Evolutionary conservation across 2,888 invertebrate species (phyloP).

Genomic region (Mythimna albipuncta): DNA sequence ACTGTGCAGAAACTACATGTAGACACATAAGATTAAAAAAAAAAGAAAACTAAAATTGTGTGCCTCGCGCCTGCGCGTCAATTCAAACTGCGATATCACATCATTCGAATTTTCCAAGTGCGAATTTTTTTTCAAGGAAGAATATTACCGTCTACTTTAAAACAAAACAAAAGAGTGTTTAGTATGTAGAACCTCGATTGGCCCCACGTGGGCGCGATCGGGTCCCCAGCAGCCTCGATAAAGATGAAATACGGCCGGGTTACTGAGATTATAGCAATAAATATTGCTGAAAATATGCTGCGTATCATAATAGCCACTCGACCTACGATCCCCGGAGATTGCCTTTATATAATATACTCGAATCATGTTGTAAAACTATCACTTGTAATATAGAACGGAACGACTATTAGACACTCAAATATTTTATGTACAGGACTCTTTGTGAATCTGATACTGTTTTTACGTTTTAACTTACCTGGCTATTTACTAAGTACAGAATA

Average conservation of each 20-base stretch:
- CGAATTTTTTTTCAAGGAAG: slow-evolving; percentile 11
- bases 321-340: slow-evolving; percentile 66
- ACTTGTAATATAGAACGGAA: slow-evolving; percentile 35
- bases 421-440: slow-evolving; percentile 40
- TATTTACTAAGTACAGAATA: not conserved
- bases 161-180: slow-evolving; percentile 42
- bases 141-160: not conserved
- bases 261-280: slow-evolving; percentile 78
- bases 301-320: slow-evolving; percentile 67
- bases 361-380: slow-evolving; percentile 63
- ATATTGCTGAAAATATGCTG: slow-evolving; percentile 76
- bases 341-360: slow-evolving; percentile 59
- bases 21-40: no score
- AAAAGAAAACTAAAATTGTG: no score
- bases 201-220: slow-evolving; percentile 71
- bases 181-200: slow-evolving; percentile 51
- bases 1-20: no score
- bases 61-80: no score
- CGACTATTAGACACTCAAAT: slow-evolving; percentile 20
- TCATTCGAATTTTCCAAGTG: not conserved
- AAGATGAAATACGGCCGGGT: slow-evolving; percentile 75
- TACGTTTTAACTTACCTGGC: slow-evolving; percentile 16
- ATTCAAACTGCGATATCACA: not conserved
- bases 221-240: slow-evolving; percentile 72
- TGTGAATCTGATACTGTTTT: slow-evolving; percentile 56